Evolutionary conservation across 2,113 vertebrate genomes (phyloP).

Genomic region (Pheucticus melanocephalus): DNA sequence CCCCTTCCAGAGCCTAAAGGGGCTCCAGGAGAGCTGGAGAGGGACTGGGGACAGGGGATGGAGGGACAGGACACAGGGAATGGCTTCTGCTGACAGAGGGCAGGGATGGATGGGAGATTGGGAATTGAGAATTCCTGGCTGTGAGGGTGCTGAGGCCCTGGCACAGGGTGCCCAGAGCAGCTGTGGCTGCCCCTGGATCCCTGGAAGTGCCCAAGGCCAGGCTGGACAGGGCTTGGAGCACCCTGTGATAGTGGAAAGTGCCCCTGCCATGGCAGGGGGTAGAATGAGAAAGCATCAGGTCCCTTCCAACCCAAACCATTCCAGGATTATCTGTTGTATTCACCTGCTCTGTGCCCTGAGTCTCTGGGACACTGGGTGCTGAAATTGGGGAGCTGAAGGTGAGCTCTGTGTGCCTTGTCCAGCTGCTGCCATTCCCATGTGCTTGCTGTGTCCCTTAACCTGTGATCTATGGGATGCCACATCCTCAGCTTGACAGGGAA

Average conservation of each 20-base stretch:
- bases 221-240: accelerated
- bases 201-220: accelerated
- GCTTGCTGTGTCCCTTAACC: accelerated
- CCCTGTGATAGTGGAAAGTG: accelerated
- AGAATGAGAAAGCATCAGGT: neutral
- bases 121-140: accelerated
- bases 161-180: neutral
- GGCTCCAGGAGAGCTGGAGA: neutral
- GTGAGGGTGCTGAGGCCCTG: accelerated
- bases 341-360: accelerated
- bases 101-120: accelerated
- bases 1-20: neutral
- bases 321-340: neutral
- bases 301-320: neutral
- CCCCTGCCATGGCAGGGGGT: accelerated
- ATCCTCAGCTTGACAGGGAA: neutral
- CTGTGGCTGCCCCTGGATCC: neutral
- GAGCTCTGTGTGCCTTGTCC: neutral
- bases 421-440: accelerated
- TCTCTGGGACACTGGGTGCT: neutral
- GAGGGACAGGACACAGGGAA: neutral
- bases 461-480: accelerated
- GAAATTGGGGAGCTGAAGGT: neutral
- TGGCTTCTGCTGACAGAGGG: too few species aligned
- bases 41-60: neutral